Conservation (phyloP, 2,797 vertebrate species). For the Aplochiton taeniatus region DNA sequence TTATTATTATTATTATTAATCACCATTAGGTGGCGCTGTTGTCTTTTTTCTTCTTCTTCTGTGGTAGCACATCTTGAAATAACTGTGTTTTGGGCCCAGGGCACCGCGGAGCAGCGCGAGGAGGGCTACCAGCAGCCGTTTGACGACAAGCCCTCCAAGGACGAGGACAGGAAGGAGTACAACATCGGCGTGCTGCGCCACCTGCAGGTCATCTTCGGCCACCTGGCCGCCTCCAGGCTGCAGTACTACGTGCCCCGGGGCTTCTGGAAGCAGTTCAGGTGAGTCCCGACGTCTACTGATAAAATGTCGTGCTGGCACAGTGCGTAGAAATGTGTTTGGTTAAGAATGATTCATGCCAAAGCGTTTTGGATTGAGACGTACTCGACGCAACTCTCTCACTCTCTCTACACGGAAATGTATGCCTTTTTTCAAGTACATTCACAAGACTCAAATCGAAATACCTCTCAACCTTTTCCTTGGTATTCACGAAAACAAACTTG, state of each 20-base stretch:
- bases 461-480: background rate
- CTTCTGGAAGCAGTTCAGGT: conserved; percentile 93
- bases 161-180: conserved; percentile 89
- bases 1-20: too few species aligned
- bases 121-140: conserved; percentile 89
- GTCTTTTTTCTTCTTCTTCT: too few species aligned
- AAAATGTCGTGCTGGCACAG: background rate
- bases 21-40: too few species aligned
- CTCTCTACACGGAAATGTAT: background rate
- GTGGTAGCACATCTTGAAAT: too few species aligned
- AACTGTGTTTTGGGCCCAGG: conserved; percentile 74
- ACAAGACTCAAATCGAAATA: too few species aligned
- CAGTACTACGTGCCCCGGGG: conserved; percentile 90
- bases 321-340: too few species aligned
- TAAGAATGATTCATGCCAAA: too few species aligned
- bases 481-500: background rate
- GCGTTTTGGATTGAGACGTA: too few species aligned
- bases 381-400: too few species aligned
- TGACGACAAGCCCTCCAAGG: conserved; percentile 87
- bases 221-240: conserved; percentile 86
- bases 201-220: conserved; percentile 89
- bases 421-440: too few species aligned
- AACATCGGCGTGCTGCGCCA: conserved; percentile 89
- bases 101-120: conserved; percentile 86
- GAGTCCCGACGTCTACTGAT: conserved; percentile 19